Conservation (phyloP, 1,140 invertebrate genomes). For the Lysiphlebus fabarum region DNA sequence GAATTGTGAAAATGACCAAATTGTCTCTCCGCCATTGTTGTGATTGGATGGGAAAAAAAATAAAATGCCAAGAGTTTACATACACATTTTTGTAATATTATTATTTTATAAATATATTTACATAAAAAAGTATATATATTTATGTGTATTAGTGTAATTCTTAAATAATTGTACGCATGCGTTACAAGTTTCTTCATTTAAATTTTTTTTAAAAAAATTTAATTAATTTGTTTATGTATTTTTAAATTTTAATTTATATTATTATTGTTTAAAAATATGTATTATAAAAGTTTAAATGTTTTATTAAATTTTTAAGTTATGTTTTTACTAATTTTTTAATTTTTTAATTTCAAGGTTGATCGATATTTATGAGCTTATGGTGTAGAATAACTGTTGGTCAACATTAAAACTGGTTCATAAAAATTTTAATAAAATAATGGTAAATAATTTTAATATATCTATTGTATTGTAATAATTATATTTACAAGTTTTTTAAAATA, state of each 20-base stretch:
- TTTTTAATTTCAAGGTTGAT: background rate
- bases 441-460: too few relatives aligned
- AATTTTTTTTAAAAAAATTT: constrained; percentile 27
- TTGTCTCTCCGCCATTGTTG: constrained; percentile 48
- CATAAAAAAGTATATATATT: too few relatives aligned
- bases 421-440: too few relatives aligned
- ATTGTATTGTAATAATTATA: too few relatives aligned
- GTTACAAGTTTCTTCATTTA: constrained; percentile 25
- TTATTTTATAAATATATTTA: constrained; percentile 15
- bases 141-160: constrained; percentile 26
- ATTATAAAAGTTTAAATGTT: too few relatives aligned
- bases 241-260: too few relatives aligned
- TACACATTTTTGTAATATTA: constrained; percentile 29
- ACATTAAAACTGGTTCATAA: too few relatives aligned
- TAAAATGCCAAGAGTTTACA: constrained; percentile 7
- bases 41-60: constrained; percentile 34
- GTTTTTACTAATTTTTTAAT: background rate
- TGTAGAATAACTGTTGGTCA: too few relatives aligned
- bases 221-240: background rate
- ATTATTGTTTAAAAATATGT: too few relatives aligned
- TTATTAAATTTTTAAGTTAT: background rate
- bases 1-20: constrained; percentile 34
- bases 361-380: too few relatives aligned
- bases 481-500: too few relatives aligned
- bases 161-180: constrained; percentile 24